phyloP scores from a whole-genome alignment of 2,797 vertebrate genomes.

The Martes flavigula region DNA sequence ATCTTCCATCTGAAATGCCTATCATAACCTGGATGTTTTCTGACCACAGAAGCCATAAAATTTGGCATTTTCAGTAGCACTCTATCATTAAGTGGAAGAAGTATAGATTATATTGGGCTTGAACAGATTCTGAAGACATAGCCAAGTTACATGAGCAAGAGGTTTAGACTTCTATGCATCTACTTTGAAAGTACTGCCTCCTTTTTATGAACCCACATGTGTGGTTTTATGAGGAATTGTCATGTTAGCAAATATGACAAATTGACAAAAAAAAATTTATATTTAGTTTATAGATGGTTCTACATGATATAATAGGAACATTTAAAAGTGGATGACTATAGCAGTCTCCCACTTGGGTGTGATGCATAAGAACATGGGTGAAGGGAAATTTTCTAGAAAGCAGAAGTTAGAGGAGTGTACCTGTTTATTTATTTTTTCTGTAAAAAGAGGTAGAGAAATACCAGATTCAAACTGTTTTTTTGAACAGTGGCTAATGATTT shows the following conservation, averaged over 20 bases:
- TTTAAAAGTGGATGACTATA: background rate
- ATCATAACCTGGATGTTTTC: background rate
- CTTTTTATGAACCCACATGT: background rate
- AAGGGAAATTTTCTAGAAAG: background rate
- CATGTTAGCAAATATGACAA: background rate
- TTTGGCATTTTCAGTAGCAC: background rate
- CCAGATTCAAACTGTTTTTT: background rate
- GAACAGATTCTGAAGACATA: background rate
- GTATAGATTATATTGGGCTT: background rate
- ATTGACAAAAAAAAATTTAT: background rate
- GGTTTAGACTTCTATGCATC: background rate
- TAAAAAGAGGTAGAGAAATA: background rate
- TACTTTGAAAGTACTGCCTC: background rate
- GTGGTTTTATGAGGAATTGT: background rate
- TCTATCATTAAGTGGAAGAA: background rate
- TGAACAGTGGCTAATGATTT: background rate
- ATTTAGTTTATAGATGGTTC: background rate
- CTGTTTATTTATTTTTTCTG: background rate
- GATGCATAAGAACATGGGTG: background rate
- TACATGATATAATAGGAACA: background rate
- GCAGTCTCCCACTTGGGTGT: rapidly evolving
- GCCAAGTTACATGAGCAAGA: background rate
- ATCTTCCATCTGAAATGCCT: background rate
- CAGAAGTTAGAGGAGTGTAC: background rate
- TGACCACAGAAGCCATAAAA: background rate